Base-by-base conservation (phyloP, 2,797 vertebrate species). In the Enteromius fasciolatus region DNA sequence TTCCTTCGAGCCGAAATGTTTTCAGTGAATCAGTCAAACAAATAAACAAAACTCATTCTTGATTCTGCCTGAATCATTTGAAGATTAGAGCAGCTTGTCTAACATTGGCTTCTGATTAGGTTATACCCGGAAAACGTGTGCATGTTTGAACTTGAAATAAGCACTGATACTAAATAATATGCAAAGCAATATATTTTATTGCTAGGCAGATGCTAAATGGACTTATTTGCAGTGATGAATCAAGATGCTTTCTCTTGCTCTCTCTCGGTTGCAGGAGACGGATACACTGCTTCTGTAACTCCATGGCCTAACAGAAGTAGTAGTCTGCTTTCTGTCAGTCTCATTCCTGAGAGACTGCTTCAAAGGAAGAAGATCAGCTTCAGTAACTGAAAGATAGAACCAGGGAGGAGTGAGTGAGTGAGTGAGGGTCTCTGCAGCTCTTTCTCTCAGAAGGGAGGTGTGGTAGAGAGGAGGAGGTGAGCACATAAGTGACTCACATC, bases 311-410 rank as follows among this genome's bases (percentile, higher is more conserved):
- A 78, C 76, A 44, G 63, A 76, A 57, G 39, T 41, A 67, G 61
- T 15, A 69, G 69, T 85, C 85, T 89, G 88, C 83, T 89, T 86
- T 86, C 57, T 85, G 78, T 89, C 85, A n/a, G 78, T 70, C 66
- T 33, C 15, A 25, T 57, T 83, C 81, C 79, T 85, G 81, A 4
- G 48, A 85, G 84, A 76, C 41, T 69, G 72, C 85, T 80, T 87
- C 76, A 86, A 85, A 85, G 76, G 59, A 44, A 63, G 18, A 63
- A 57, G 61, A 72, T 69, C 67, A 72, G 54, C 66, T 75, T 46
- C 59, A 44, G 46, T 61, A 67, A 69, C 44, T 41, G 68, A 69
- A 33, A 59, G 78, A 54, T 54, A 20, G 59, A 81, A 59, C 6
- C 28, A 72, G 15, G 48, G 76, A 75, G 70, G 73, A 75, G 72